Evolutionary conservation across 2,113 vertebrate genomes (phyloP).

Genomic region (Melospiza georgiana): DNA sequence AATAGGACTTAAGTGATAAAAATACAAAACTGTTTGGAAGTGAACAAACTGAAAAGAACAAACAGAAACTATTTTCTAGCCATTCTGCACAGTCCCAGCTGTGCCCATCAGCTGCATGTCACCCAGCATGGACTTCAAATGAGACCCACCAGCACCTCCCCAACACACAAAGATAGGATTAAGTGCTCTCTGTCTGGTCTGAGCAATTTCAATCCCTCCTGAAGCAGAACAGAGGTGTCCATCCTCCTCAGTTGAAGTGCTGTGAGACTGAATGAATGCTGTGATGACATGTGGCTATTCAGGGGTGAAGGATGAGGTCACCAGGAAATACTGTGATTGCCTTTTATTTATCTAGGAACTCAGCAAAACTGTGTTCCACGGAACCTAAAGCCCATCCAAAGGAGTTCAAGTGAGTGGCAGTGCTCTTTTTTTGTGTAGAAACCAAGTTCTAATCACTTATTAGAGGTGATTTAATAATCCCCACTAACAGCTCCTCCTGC

Average conservation of each 20-base stretch:
- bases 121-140: neutral
- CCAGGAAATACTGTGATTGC: neutral
- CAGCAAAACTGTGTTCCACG: neutral
- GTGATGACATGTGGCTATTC: neutral
- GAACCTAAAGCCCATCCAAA: neutral
- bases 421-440: neutral
- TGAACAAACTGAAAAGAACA: neutral
- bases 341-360: neutral
- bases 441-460: neutral
- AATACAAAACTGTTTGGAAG: neutral
- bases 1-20: neutral
- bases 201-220: neutral
- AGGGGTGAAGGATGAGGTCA: neutral
- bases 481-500: neutral
- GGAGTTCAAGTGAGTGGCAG: neutral
- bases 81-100: neutral
- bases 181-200: neutral
- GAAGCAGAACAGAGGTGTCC: neutral
- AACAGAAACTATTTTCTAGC: neutral
- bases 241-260: neutral
- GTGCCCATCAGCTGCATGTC: neutral
- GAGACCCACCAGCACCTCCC: neutral
- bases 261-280: neutral
- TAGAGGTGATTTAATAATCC: neutral
- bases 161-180: neutral